Conservation (phyloP, 53 echinoderm and acorn worm genomes). For the Antedon mediterranea region DNA sequence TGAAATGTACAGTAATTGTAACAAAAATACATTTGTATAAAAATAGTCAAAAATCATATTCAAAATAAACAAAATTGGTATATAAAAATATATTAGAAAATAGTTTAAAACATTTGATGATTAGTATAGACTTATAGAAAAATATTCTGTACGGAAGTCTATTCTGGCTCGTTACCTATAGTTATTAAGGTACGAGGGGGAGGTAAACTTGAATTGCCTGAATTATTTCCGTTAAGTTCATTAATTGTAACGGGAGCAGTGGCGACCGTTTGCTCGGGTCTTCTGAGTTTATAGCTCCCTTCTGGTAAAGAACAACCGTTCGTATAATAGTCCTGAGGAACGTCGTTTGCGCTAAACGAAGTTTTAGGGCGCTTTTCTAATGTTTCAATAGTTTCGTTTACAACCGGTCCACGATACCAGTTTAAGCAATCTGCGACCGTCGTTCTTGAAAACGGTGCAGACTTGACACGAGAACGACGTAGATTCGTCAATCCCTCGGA, state of each 20-base stretch:
- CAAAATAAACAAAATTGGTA: too few relatives aligned
- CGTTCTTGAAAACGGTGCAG: constrained; percentile 51
- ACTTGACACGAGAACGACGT: constrained; percentile 41
- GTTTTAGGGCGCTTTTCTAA: constrained; percentile 42
- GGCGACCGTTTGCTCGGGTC: background rate
- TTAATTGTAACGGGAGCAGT: background rate
- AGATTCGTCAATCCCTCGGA: constrained; percentile 33
- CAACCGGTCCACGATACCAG: constrained; percentile 48
- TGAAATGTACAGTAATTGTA: too few relatives aligned
- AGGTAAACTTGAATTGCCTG: background rate
- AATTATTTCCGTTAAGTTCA: background rate
- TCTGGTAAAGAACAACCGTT: too few relatives aligned
- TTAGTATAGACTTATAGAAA: too few relatives aligned
- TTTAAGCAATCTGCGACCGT: constrained; percentile 79
- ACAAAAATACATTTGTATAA: too few relatives aligned
- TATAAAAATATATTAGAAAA: too few relatives aligned
- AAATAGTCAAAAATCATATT: too few relatives aligned
- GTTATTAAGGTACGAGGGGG: background rate
- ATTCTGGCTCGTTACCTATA: background rate
- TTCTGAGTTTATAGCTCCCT: background rate
- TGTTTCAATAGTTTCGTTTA: constrained; percentile 7
- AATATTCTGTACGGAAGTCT: too few relatives aligned
- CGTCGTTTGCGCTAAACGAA: background rate
- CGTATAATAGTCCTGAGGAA: background rate
- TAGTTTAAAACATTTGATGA: too few relatives aligned